Evolutionary conservation across 2,113 vertebrate genomes (phyloP), one percentile per base, ranked within the genome.

Genomic region (Clupea harengus): DNA sequence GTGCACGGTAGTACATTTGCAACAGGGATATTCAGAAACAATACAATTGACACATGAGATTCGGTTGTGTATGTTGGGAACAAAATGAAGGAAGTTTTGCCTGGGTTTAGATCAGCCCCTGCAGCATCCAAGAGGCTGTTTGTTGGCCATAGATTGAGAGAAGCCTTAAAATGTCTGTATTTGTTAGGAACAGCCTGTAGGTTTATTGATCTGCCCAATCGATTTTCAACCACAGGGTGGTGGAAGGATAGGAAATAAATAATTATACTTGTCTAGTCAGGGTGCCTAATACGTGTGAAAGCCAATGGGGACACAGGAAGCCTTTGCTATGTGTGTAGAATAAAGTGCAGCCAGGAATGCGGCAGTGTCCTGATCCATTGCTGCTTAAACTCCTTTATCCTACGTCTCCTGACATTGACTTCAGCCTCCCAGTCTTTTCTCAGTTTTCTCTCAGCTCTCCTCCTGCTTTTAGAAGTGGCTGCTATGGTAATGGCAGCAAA

Each of bases 171-270:
- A 90, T 89, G 87, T 83, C 3, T 78, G 87, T 91, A 89, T 91
- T 87, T 88, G 82, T 91, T 85, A 85, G 86, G 82, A 91, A 88
- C 90, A 86, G 85, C 84, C 85, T 85, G 81, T 85, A 88, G 83
- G 85, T 88, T 91, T 92, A 93, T 94, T 90, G 92, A 95, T 90
- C 87, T 50, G n/a, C 22, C 20, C 15, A 82, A 94, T 93, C 88
- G 94, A 94, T 94, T 94, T 93, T 87, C 83, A 89, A 85, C 81
- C 86, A 90, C 78, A 83, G 86, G 85, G 82, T 84, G 86, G 88
- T 91, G 84, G 84, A 90, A 49, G 39, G 89, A 80, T 52, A 82
- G 88, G 84, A 92, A 92, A 93, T 90, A 88, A 88, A 93, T 92
- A 88, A 90, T 88, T 85, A 89, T 89, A 86, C 64, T 86, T 85